A percentile compares a stretch with the other conserved stretches of the same genome.
These are phyloP conservation scores for Oxyteleia sp. DNA, from an alignment of 2,888 invertebrate species.

Conservation along the genomic window DNA sequence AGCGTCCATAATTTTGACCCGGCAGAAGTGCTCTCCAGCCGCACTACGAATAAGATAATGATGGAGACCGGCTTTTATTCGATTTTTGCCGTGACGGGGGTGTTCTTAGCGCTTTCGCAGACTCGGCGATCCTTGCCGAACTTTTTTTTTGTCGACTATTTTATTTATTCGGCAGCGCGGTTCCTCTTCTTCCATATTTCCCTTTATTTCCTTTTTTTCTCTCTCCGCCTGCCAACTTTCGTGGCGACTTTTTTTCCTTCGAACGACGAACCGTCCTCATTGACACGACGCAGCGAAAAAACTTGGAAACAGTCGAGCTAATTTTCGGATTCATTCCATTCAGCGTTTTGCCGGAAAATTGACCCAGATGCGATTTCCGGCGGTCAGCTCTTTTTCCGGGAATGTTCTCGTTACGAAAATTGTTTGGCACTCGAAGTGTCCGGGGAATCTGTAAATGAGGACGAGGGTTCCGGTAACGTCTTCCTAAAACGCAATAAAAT, in stretches of 20 bases:
- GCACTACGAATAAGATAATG: slow-evolving; percentile 61
- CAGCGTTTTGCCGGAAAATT: slow-evolving; percentile 25
- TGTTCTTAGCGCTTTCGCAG: slow-evolving; percentile 51
- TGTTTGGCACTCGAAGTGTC: slow-evolving; percentile 4
- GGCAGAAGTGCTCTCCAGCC: slow-evolving; percentile 46
- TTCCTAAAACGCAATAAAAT: not conserved
- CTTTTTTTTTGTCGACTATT: slow-evolving; percentile 25
- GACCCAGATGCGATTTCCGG: slow-evolving; percentile 42
- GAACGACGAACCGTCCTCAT: slow-evolving; percentile 3
- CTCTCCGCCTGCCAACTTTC: slow-evolving; percentile 15
- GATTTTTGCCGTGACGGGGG: slow-evolving; percentile 35
- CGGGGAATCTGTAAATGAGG: not conserved
- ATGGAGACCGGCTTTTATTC: slow-evolving; percentile 48
- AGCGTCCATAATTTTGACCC: slow-evolving; percentile 62
- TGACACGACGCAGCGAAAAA: slow-evolving; percentile 25
- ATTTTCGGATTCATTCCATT: slow-evolving; percentile 24
- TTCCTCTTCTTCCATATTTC: not conserved
- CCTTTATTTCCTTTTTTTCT: not conserved
- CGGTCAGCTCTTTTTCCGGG: slow-evolving; percentile 33
- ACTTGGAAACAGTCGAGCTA: slow-evolving; percentile 43
- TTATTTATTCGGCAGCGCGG: slow-evolving; percentile 25
- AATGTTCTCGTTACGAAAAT: slow-evolving; percentile 31
- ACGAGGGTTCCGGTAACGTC: not conserved
- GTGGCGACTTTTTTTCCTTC: not conserved
- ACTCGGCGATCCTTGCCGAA: slow-evolving; percentile 22